Evolutionary conservation across 1,140 invertebrate genomes (phyloP).

Genomic region (Calliphora vicina): DNA sequence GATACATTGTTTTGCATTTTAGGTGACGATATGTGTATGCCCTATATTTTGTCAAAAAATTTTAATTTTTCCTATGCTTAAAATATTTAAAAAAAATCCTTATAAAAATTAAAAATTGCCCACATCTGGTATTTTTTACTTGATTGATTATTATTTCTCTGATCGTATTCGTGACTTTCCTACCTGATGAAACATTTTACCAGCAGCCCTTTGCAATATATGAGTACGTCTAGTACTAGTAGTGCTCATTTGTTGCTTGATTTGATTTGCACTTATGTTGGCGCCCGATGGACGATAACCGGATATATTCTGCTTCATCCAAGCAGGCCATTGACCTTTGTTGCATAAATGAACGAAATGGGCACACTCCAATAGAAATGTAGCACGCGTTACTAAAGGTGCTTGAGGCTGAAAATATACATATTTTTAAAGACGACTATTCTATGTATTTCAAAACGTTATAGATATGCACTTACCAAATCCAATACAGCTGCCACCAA

Average conservation of each 20-base stretch:
- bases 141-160: too few species aligned
- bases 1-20: too few species aligned
- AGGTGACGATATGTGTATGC: too few species aligned
- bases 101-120: too few species aligned
- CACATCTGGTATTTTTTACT: too few species aligned
- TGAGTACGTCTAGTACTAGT: slow-evolving; percentile 76
- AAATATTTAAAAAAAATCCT: too few species aligned
- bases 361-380: slow-evolving; percentile 92
- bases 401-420: slow-evolving; percentile 82
- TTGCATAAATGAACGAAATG: slow-evolving; percentile 98
- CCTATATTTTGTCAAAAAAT: too few species aligned
- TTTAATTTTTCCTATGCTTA: too few species aligned
- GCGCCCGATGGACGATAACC: slow-evolving; percentile 79
- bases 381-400: slow-evolving; percentile 89
- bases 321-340: slow-evolving; percentile 95
- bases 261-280: slow-evolving; percentile 57
- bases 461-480: slow-evolving; percentile 73
- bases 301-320: slow-evolving; percentile 84
- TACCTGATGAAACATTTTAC: slow-evolving; percentile 96
- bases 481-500: slow-evolving; percentile 94
- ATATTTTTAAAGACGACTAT: neutral
- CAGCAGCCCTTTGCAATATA: slow-evolving; percentile 88
- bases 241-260: slow-evolving; percentile 62
- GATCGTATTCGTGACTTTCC: too few species aligned
- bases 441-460: neutral